Evolutionary conservation across 1,140 invertebrate species (phyloP), one percentile per base, ranked within the genome.

Genomic region (Varroa destructor): DNA sequence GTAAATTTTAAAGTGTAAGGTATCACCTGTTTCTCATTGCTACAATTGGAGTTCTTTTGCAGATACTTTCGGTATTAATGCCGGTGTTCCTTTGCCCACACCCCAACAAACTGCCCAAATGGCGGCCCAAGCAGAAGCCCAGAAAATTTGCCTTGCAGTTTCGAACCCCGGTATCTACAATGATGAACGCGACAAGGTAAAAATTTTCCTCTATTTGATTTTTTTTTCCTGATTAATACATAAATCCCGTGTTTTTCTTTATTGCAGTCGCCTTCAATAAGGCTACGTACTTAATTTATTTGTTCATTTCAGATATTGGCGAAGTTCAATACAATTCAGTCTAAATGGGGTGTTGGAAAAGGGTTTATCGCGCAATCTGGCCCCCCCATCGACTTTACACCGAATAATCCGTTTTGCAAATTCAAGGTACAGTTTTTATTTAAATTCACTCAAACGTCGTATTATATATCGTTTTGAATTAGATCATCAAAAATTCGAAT

Each of bases 251-350:
- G 46, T 3, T 8, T 51, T 51, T 8, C 46, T 51, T 51, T 0
- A 5, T 5, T 3, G 46, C 8, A 51, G 46, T 25, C 25, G 25
- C 25, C 25, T 25, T 25, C 25, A 25, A 25, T 51, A 8, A 51
- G 46, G 46, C 46, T 25, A 25, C 25, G 25, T 25, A 25, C 25
- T 25, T 25, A 25, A 25, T 51, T 8, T 51, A 51, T 51, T 51
- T 51, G 46, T 25, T 25, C 46, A 8, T 51, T 51, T 51, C 46
- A 67, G 73, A 88, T 92, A 46, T 83, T 97, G 55, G 89, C 90
- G 1, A 89, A 89, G 78, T 95, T 91, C 88, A 97, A 97, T 78
- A 86, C 93, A 72, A 80, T 97, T 56, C 92, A 95, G 80, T 91
- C 93, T 0, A 87, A 88, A 74, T 96, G 93, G 92, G 94, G 93